A percentile compares a stretch with the other conserved stretches of the same genome.
phyloP scores from a whole-genome alignment of 2,888 invertebrate genomes.

The Iphiclides podalirius region DNA sequence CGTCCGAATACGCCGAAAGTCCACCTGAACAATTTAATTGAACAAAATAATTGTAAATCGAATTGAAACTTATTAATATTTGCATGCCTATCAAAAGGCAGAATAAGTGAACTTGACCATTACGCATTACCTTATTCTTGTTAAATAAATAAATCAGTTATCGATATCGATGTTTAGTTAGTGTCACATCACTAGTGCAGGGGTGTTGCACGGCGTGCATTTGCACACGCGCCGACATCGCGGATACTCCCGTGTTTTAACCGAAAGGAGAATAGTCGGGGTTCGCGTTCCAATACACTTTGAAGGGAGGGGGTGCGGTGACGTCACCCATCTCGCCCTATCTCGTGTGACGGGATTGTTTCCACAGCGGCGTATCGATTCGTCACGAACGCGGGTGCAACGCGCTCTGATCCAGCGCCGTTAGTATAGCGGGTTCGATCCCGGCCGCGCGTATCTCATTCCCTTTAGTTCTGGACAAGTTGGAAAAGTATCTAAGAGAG shows the following conservation, averaged over 20 bases:
- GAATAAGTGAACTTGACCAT: too few species aligned
- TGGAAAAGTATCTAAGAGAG: too few species aligned
- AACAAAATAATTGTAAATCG: too few species aligned
- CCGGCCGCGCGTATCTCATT: background rate
- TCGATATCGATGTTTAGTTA: background rate
- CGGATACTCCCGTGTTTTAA: background rate
- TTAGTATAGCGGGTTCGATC: background rate
- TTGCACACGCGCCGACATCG: conserved; percentile 8
- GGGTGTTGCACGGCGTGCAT: conserved; percentile 21
- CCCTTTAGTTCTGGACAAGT: too few species aligned
- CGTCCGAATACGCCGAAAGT: too few species aligned
- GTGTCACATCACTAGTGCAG: conserved; percentile 22
- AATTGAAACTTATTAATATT: too few species aligned
- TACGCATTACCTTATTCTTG: too few species aligned
- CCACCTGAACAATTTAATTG: too few species aligned
- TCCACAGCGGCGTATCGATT: background rate
- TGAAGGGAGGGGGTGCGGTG: background rate
- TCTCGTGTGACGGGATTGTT: background rate
- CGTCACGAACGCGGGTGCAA: background rate
- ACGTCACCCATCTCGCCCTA: background rate
- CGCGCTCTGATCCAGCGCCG: too few species aligned
- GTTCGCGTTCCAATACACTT: conserved; percentile 2
- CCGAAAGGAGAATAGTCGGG: background rate
- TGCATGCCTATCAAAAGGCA: too few species aligned
- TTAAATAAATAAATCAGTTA: too few species aligned